Conservation (phyloP, 2,888 invertebrate species). For the Luffia ferchaultella region DNA sequence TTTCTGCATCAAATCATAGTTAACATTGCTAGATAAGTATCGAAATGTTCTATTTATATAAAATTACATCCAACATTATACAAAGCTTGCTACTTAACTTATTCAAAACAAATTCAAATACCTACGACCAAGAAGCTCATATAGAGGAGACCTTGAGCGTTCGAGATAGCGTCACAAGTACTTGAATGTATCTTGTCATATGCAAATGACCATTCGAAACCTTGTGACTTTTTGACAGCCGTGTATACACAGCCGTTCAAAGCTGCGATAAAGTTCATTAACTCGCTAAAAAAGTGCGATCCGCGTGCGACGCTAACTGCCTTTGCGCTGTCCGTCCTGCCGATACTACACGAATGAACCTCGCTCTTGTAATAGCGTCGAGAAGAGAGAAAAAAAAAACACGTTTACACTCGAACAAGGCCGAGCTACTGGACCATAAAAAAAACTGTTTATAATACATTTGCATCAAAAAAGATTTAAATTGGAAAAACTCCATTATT, state of each 20-base stretch:
- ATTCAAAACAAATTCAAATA: slow-evolving; percentile 55
- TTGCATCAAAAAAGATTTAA: too few species aligned
- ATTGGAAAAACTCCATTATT: too few species aligned
- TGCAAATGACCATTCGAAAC: neutral
- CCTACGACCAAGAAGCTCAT: neutral
- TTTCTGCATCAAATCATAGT: too few species aligned
- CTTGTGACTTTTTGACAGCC: neutral
- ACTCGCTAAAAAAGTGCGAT: slow-evolving; percentile 35
- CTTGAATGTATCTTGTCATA: neutral
- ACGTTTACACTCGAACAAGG: neutral
- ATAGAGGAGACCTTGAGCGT: neutral
- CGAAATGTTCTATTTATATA: too few species aligned
- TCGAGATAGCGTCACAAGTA: neutral
- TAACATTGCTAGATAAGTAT: too few species aligned
- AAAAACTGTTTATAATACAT: too few species aligned
- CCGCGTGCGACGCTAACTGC: slow-evolving; percentile 25
- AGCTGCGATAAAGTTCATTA: slow-evolving; percentile 56
- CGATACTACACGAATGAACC: slow-evolving; percentile 29
- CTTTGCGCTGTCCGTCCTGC: slow-evolving; percentile 22
- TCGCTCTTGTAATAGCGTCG: slow-evolving; percentile 45
- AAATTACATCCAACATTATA: too few species aligned
- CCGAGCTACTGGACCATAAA: too few species aligned
- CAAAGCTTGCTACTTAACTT: too few species aligned
- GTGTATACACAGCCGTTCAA: slow-evolving; percentile 27
- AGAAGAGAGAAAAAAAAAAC: slow-evolving; percentile 46